Evolutionary conservation across 1,140 invertebrate genomes (phyloP).

Genomic region (Bombus sylvicola): DNA sequence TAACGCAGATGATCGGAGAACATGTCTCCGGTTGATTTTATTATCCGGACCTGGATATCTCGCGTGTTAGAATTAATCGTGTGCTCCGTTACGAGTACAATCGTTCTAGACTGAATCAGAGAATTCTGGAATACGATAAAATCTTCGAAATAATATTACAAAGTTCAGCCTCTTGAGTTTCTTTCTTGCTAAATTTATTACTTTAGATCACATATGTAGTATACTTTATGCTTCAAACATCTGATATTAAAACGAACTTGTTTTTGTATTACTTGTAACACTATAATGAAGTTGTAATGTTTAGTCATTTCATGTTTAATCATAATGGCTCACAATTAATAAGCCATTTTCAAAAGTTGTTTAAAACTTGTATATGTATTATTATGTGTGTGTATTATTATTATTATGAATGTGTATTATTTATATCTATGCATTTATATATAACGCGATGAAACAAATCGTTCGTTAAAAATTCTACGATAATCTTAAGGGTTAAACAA

Average conservation of each 20-base stretch:
- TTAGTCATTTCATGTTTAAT: not conserved
- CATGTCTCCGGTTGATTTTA: not conserved
- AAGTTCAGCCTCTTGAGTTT: not conserved
- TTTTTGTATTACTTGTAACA: no score
- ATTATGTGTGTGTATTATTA: no score
- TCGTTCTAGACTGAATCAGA: not conserved
- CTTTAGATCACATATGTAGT: no score
- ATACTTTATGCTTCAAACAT: not conserved
- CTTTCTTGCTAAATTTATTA: not conserved
- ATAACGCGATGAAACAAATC: no score
- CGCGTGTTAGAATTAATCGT: constrained; percentile 3
- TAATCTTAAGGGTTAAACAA: not conserved
- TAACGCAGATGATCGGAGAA: constrained; percentile 27
- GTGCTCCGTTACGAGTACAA: not conserved
- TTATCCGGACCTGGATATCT: constrained; percentile 1
- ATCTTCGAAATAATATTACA: not conserved
- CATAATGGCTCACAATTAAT: no score
- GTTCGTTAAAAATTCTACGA: no score
- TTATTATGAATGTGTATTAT: no score
- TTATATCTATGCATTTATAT: no score
- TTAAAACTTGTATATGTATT: no score
- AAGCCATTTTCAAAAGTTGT: no score
- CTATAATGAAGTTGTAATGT: not conserved
- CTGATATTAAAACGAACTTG: not conserved
- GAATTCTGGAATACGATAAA: not conserved